Conservation (phyloP, 2,113 vertebrate species). For the Lethenteron reissneri region DNA sequence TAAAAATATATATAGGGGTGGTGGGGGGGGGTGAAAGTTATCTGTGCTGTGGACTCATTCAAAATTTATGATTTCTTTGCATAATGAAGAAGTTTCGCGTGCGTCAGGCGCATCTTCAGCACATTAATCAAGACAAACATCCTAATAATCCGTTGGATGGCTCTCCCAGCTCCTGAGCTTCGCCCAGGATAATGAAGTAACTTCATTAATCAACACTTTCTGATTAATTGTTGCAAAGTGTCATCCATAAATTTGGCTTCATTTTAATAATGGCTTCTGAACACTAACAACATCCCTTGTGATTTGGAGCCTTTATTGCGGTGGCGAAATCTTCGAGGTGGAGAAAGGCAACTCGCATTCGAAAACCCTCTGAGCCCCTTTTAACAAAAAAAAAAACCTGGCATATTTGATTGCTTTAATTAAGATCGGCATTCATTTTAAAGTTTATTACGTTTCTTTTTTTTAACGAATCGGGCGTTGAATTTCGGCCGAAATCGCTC, state of each 20-base stretch:
- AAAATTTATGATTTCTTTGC: conserved; percentile 98
- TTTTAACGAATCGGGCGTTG: conserved; percentile 30
- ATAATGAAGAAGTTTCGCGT: conserved; percentile 16
- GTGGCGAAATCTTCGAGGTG: conserved; percentile 29
- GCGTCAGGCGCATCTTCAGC: not conserved
- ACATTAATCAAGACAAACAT: conserved; percentile 5
- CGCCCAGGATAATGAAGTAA: conserved; percentile 39
- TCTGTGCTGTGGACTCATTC: conserved; percentile 79
- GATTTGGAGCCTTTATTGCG: conserved; percentile 46
- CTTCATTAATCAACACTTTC: conserved; percentile 56
- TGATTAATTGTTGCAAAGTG: conserved; percentile 73
- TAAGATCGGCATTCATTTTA: conserved; percentile 90
- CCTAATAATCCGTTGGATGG: conserved; percentile 4
- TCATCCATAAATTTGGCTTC: conserved; percentile 67
- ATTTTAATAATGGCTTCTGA: conserved; percentile 61
- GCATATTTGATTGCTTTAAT: conserved; percentile 83
- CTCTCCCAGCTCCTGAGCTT: conserved; percentile 3
- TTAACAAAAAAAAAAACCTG: conserved; percentile 25
- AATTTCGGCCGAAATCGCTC: conserved; percentile 1
- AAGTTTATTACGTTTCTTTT: conserved; percentile 60
- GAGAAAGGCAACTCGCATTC: conserved; percentile 50
- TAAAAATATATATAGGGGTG: conserved; percentile 8
- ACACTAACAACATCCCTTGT: conserved; percentile 43
- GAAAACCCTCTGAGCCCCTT: conserved; percentile 44
- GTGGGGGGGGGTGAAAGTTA: conserved; percentile 34